These are phyloP conservation scores for Crotophaga sulcirostris DNA, from an alignment of 2,113 vertebrate species.

Conservation along the genomic window DNA sequence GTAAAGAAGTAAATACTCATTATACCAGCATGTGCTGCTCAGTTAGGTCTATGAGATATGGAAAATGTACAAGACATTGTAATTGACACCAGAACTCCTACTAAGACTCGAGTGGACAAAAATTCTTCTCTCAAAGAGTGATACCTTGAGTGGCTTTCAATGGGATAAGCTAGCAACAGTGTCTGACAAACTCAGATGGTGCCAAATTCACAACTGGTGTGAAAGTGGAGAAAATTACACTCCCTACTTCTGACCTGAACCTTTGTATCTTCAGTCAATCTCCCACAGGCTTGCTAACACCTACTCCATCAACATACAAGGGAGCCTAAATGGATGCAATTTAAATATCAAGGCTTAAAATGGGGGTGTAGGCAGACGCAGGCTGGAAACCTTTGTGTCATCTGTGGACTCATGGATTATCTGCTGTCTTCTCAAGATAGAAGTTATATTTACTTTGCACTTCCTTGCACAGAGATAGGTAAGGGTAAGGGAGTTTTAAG, in stretches of 20 bases:
- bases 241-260: neutral
- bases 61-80: neutral
- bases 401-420: neutral
- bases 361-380: slow-evolving; percentile 4
- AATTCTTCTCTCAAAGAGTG: neutral
- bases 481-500: neutral
- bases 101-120: neutral
- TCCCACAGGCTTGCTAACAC: neutral
- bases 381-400: neutral
- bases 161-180: neutral
- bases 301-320: neutral
- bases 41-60: neutral
- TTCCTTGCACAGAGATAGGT: neutral
- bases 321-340: neutral
- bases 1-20: neutral
- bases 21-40: neutral
- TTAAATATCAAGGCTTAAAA: slow-evolving; percentile 35
- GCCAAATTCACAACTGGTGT: neutral
- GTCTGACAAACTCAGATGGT: neutral
- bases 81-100: neutral
- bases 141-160: neutral
- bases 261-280: neutral
- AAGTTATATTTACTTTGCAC: slow-evolving; percentile 2
- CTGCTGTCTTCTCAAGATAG: slow-evolving; percentile 13
- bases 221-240: neutral